Conservation (phyloP, 1,140 invertebrate genomes). For the Trichomalopsis sarcophagae region DNA sequence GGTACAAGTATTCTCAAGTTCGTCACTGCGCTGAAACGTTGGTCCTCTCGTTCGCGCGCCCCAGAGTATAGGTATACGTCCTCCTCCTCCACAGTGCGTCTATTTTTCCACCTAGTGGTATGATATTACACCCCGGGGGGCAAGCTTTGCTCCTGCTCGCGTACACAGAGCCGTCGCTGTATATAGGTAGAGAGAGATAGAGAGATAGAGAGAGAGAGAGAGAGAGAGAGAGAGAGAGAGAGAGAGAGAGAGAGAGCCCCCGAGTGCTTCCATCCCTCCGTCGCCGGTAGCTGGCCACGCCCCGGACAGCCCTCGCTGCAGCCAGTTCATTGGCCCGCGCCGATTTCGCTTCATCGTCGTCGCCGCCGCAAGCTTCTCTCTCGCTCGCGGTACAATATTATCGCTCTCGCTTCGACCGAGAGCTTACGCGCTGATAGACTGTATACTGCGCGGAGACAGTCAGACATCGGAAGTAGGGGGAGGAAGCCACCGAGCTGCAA, state of each 20-base stretch:
- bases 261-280: neutral
- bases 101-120: conserved; percentile 73
- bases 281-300: conserved; percentile 43
- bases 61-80: too few species aligned
- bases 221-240: too few species aligned
- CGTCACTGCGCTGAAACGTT: conserved; percentile 41
- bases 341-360: conserved; percentile 69
- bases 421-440: conserved; percentile 27
- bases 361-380: conserved; percentile 44
- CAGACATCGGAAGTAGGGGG: neutral
- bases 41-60: conserved; percentile 34
- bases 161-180: neutral
- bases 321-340: conserved; percentile 71
- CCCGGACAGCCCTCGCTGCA: conserved; percentile 47
- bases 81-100: conserved; percentile 60
- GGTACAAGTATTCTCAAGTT: conserved; percentile 41
- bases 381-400: conserved; percentile 41
- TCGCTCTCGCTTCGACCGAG: conserved; percentile 33
- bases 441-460: neutral
- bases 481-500: conserved; percentile 18
- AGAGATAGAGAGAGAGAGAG: too few species aligned
- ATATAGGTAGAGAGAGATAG: neutral
- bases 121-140: conserved; percentile 73
- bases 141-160: conserved; percentile 61
- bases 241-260: neutral